Evolutionary conservation across 2,888 invertebrate species (phyloP), one percentile per base, ranked within the genome.

Genomic region (Drosophila flavopinicola): DNA sequence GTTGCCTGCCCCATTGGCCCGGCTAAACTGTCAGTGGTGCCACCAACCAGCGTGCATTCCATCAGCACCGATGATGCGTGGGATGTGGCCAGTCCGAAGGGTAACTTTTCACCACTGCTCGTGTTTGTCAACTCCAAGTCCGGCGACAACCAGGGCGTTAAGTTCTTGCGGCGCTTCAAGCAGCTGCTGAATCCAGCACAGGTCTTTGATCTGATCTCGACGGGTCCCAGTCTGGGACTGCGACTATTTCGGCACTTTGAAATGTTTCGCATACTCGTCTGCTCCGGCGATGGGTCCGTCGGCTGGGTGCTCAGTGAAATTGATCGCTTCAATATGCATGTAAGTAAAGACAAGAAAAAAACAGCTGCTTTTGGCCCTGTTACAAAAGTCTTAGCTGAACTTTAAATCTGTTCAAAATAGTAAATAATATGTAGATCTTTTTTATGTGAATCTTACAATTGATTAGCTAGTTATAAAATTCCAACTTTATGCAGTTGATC

Each of bases 121-220:
- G 99, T 99, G 67, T 98, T 99, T 91, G 98, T 99, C 88, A 99
- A 99, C 92, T 98, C 98, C 68, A 97, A 98, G 93, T 98, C 98
- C 79, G 98, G 99, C 83, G 99, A 99, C 93, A 98, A 98, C 93
- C 99, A 99, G 91, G 99, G 99, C 68, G 95, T 98, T 27, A 97
- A 98, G 92, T 98, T 99, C 92, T 93, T 99, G 73, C 93, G 98
- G 51, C 94, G 98, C 71, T 98, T 99, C 92, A 97, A 96, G 91
- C 98, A 98, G 91, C 93, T 99, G 56, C 93, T 99, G 61, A 99
- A 99, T 92, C 99, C 99, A 10, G 98, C 98, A 61, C 99, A 99
- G 92, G 98, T 99, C 63, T 99, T 98, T 91, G 99, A 99, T 92
- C 94, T 99, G 88, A 97, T 98, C 91, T 96, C 95, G 72, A 95